Base-by-base conservation (phyloP, 2,113 vertebrate species). In the Sciurus niger region DNA sequence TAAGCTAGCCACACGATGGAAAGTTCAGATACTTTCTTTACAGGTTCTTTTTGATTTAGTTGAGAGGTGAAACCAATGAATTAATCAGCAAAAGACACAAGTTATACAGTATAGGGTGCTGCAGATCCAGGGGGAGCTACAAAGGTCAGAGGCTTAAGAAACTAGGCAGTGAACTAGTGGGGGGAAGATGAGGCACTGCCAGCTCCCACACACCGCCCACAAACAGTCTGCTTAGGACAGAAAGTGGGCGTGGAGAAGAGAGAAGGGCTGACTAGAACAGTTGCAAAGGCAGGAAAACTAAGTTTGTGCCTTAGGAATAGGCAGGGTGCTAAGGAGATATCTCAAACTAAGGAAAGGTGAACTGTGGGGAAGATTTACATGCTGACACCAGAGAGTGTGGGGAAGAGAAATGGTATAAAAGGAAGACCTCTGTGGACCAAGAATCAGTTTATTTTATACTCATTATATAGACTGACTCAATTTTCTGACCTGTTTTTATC, bases 401-500 rank as follows among this genome's bases (percentile, higher is more conserved):
- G 28, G 46, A n/a, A 67, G 37, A 25, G 22, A 18, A 16, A 13
- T 8, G 40, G 28, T 76, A 1, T 30, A 51, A 85, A 90, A 53
- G 1, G 25, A 88, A 96, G 40, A 30, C 25, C 79, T 86, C 10
- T 51, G 40, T 16, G 17, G 32, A 20, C 22, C 37, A 14, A 46
- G 46, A 82, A 48, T 16, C 20, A 51, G 11, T 51, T 89, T 48
- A 63, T 58, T 46, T 84, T 60, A 24, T 40, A 74, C 25, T 58
- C 37, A 65, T 63, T 51, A 48, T 58, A 46, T 11, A 74, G 37
- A 48, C 4, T 32, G 37, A 84, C 74, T 48, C 28, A 70, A 32
- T 48, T 83, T 70, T 88, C 74, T 79, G 20, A 68, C 25, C 13
- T 20, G 73, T 92, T 78, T 78, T 88, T 88, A 65, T 55, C 28